Evolutionary conservation across 2,113 vertebrate genomes (phyloP), one percentile per base, ranked within the genome.

Genomic region (Oncorhynchus masou): DNA sequence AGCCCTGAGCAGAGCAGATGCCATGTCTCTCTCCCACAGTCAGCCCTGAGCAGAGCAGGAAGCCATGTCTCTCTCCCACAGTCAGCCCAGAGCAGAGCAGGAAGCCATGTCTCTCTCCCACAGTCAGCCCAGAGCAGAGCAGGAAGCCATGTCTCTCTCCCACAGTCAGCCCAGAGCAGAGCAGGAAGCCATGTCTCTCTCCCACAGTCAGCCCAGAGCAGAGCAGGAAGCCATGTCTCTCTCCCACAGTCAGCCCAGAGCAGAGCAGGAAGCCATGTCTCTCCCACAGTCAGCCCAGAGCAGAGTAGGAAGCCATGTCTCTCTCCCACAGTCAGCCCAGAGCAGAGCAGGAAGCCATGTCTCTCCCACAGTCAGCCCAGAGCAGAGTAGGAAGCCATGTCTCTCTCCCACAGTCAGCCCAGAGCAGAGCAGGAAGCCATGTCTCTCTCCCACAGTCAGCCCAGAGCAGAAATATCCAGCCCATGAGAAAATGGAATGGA

Each of bases 101-200:
- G 73, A 90, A 89, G 77, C 69, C 71, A 67, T 74, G 80, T 67
- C 78, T 83, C 72, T 79, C 81, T 85, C 86, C 82, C 64, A 39
- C 49, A 19, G 51, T 54, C 51, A 54, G 11, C 6, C 0, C 29
- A 1, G 29, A 31, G 29, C 34, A 39, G 51, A 31, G 29, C 29
- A 31, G 29, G 29, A 31, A 31, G 1, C 29, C 29, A 31, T 5
- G 29, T 31, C 29, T 5, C 29, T 29, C 29, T 31, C 5, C 29
- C 4, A 31, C 29, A 5, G 29, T 31, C 29, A 31, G 59, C 12
- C 1, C 49, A 0, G 59, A 20, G 19, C 59, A 6, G 12, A 54
- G 15, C 51, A 45, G 12, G 73, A 90, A 89, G 77, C 69, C 73
- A 67, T 74, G 79, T 67, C 78, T 83, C 70, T 79, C 81, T 85